Conservation (phyloP, 2,797 vertebrate species). For the Xiphophorus birchmanni region DNA sequence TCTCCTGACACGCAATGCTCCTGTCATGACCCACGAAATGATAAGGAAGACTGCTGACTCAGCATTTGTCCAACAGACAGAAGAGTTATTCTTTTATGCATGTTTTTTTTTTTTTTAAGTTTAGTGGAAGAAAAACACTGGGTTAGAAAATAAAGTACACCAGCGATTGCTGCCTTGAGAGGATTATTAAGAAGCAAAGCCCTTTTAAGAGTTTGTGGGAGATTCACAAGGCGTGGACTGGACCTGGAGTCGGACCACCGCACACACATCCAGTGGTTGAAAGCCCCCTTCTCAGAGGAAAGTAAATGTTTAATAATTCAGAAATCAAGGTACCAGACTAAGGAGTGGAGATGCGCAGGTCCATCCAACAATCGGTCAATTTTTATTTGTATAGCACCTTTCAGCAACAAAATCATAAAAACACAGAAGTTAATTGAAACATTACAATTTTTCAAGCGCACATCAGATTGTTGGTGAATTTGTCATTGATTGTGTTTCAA, state of each 20-base stretch:
- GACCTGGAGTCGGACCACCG: background rate
- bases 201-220: background rate
- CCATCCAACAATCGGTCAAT: background rate
- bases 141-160: background rate
- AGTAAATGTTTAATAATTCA: background rate
- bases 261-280: background rate
- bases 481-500: too few relatives aligned
- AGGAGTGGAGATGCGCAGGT: background rate
- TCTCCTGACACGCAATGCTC: background rate
- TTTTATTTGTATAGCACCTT: too few relatives aligned
- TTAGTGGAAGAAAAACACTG: background rate
- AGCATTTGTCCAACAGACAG: background rate
- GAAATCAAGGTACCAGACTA: background rate
- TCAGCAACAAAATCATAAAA: too few relatives aligned
- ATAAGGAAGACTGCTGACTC: background rate
- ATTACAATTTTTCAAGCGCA: too few relatives aligned
- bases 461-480: too few relatives aligned
- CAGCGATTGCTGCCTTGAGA: background rate
- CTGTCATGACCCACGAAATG: background rate
- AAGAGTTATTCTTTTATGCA: background rate
- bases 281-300: background rate
- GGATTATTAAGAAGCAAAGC: background rate
- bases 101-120: background rate
- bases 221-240: background rate
- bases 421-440: too few relatives aligned